Conservation (phyloP, 2,888 invertebrate species). For the Macropis europaea region DNA sequence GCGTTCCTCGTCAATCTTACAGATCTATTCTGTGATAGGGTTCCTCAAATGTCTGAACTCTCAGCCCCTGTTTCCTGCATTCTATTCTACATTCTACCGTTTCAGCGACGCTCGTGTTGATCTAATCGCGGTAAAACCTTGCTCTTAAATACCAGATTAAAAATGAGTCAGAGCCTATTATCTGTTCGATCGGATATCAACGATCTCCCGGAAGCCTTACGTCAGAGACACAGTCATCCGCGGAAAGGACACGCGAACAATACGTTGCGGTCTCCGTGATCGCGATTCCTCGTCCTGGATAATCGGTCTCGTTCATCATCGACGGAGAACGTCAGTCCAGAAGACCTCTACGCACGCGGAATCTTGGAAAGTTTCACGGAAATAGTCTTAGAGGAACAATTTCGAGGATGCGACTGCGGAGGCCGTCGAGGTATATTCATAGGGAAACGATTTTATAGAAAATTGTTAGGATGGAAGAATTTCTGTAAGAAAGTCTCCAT, state of each 20-base stretch:
- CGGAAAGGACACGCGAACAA: background rate
- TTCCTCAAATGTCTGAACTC: too few species aligned
- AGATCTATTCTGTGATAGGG: too few species aligned
- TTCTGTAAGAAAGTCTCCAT: too few species aligned
- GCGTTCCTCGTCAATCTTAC: too few species aligned
- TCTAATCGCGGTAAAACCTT: constrained; percentile 9
- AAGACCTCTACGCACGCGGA: constrained; percentile 38
- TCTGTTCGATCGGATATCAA: constrained; percentile 46
- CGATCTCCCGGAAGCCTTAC: constrained; percentile 41
- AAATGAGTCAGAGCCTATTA: constrained; percentile 32
- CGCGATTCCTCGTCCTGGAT: background rate
- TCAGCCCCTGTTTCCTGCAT: background rate
- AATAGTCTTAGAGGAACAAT: background rate
- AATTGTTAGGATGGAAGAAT: too few species aligned
- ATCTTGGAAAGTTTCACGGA: constrained; percentile 1
- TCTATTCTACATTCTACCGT: background rate
- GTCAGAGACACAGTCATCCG: constrained; percentile 23
- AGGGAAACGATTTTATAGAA: too few species aligned
- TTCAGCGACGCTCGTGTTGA: background rate
- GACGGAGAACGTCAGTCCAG: background rate
- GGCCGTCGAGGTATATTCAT: background rate
- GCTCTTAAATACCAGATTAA: constrained; percentile 9
- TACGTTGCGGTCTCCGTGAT: background rate
- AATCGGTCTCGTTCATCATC: constrained; percentile 30
- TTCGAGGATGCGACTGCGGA: background rate